Evolutionary conservation across 2,113 vertebrate genomes (phyloP), one percentile per base, ranked within the genome.

Genomic region (Oceanites oceanicus): DNA sequence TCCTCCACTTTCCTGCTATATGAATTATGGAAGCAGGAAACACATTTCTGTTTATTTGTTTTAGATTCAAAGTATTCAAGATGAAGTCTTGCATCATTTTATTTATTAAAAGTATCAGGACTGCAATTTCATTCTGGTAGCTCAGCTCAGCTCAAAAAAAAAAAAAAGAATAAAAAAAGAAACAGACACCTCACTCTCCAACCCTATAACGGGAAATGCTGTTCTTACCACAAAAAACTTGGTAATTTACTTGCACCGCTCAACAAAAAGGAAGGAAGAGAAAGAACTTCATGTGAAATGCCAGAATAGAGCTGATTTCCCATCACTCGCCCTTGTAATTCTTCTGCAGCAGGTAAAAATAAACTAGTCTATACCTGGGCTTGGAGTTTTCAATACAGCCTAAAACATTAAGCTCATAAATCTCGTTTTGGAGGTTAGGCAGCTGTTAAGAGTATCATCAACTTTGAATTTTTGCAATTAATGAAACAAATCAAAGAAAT

Each of bases 321-420:
- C 20, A 26, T 71, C 63, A 55, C 78, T 90, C 20, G 19, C 21
- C 59, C 47, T 92, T 83, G 53, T 91, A 96, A 95, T 88, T 83
- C 44, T 94, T 90, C 72, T 94, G 86, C 56, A 76, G 55, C 25
- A 12, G 4, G 34, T 93, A 94, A 96, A 96, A 96, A 92, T 71
- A 87, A 94, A 92, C 74, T 77, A 79, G 36, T 94, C 88, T 97
- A 63, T 49, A 94, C 66, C 89, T 94, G 88, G 74, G 86, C 70
- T 95, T 95, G 44, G 45, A 53, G 38, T 91, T 95, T 72, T 66
- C 76, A 65, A 61, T 32, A 30, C 10, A 75, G 30, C 16, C 42
- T 83, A 53, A 86, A 87, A 61, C 20, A 23, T 47, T 73, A 79
- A 76, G 7, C 70, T 86, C 42, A 62, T 70, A 87, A 91, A 40